Base-by-base conservation (phyloP, 2,888 invertebrate species). In the Rhimphoctona megacephalus region DNA sequence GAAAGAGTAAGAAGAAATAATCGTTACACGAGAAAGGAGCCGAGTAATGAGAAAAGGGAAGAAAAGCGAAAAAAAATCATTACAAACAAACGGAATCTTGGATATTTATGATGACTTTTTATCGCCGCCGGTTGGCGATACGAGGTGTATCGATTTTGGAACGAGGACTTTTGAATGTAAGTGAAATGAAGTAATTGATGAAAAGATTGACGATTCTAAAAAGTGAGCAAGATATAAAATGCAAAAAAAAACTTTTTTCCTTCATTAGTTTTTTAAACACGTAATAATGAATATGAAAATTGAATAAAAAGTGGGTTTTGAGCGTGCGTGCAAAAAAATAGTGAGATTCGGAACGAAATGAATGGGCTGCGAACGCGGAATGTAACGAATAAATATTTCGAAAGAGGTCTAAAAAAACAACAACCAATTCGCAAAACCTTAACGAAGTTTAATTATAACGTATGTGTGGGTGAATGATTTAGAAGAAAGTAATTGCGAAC, bases 91-190 rank as follows among this genome's bases (percentile, higher is more conserved):
- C 39, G 49, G 73, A 66, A 81, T 43, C 77, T 73, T 78, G 46
- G 54, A 46, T 72, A 85, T 85, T 73, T 77, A 86, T 87, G 76
- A 82, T 83, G 73, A 83, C 78, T 81, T 54, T 85, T 54, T 85
- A 87, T 77, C 76, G 87, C 88, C 85, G 81, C 87, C 76, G 82
- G 82, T 85, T 85, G 83, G 86, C 83, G 80, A 86, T 86, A 36
- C 43, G 61, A 72, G 52, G 46, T 43, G 74, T 30, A 69, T 70
- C 79, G 74, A 70, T 82, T 67, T 81, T 57, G 19, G 39, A 17
- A 36, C 9, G 70, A 73, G 49, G 25, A 78, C 54, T 46, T n/a
- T n/a, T 14, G 33, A 61, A 14, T 22, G 43, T 73, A 19, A 14
- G 52, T 19, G 46, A 57, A 39, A 52, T 5, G 49, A 64, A 69